Conservation (phyloP, 2,888 invertebrate species). For the Silvanus unidentatus region DNA sequence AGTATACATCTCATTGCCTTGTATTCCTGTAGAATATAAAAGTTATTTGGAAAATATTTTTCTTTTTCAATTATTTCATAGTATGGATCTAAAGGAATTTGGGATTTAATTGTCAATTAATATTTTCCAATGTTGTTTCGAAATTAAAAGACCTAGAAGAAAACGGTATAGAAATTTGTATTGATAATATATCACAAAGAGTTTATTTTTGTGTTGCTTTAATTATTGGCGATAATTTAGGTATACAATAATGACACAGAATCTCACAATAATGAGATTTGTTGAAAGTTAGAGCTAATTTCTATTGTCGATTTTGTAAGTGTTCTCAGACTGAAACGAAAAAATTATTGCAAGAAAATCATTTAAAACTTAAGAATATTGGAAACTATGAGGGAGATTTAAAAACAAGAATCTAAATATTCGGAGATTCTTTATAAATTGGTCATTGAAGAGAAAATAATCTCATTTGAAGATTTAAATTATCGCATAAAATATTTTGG, state of each 20-base stretch:
- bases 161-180: slow-evolving; percentile 16
- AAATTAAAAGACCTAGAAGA: slow-evolving; percentile 20
- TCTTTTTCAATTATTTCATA: slow-evolving; percentile 20
- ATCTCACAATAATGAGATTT: slow-evolving; percentile 22
- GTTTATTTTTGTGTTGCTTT: slow-evolving; percentile 15
- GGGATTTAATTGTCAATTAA: slow-evolving; percentile 18
- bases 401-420: slow-evolving; percentile 15
- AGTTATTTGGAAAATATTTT: slow-evolving; percentile 24
- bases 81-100: slow-evolving; percentile 17
- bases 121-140: slow-evolving; percentile 21
- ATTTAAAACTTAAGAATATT: no score
- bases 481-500: slow-evolving; percentile 9
- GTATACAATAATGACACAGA: no score
- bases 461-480: slow-evolving; percentile 16
- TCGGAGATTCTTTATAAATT: slow-evolving; percentile 16
- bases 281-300: slow-evolving; percentile 18
- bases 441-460: slow-evolving; percentile 14
- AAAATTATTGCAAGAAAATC: no score
- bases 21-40: slow-evolving; percentile 16
- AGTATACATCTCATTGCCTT: slow-evolving; percentile 20
- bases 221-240: slow-evolving; percentile 24
- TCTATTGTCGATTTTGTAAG: slow-evolving; percentile 23
- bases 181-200: slow-evolving; percentile 11
- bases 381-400: slow-evolving; percentile 7
- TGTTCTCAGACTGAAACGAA: slow-evolving; percentile 6